Base-by-base conservation (phyloP, 2,888 invertebrate genomes). In the Pyrocoelia pectoralis region DNA sequence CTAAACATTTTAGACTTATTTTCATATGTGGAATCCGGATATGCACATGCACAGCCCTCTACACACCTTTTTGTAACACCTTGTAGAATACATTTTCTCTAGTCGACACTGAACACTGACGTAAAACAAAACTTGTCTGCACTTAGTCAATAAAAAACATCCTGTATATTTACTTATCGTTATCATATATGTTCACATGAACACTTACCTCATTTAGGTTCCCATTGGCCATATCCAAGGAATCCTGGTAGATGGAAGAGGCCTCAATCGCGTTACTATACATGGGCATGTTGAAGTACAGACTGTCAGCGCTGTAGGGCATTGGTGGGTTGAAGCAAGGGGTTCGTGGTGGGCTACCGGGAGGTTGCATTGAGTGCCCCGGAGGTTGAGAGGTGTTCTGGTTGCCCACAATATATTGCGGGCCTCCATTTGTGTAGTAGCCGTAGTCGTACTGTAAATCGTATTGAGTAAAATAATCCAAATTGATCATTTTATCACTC, bases 391-490 rank as follows among this genome's bases (percentile, higher is more conserved):
- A 71, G 18, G 74, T 72, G 68, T 72, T 71, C 70, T 72, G 72
- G 56, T 70, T 68, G 53, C 73, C 73, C 68, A 76, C 73, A 73
- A 76, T 67, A 69, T 72, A 77, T 55, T 74, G 76, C 51, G 73
- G 65, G 56, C 74, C 76, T 71, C 78, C 78, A 72, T 77, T 77
- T 66, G 74, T 68, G 72, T 76, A 79, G 71, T 78, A 79, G 72
- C 75, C 75, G 74, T 75, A 79, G 28, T 79, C 79, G 71, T 78
- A 79, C 79, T 80, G 73, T 51, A 77, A n/a, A 74, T 46, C 8
- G n/a, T 6, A 24, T 24, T 6, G 6, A 3, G 24, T 24, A 24
- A 3, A 24, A n/a, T n/a, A n/a, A n/a, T n/a, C n/a, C n/a, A n/a
- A n/a, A n/a, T n/a, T n/a, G n/a, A n/a, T n/a, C n/a, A n/a, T n/a